Conservation (phyloP, 2,888 invertebrate genomes). For the Cryptocheilus praepositus region DNA sequence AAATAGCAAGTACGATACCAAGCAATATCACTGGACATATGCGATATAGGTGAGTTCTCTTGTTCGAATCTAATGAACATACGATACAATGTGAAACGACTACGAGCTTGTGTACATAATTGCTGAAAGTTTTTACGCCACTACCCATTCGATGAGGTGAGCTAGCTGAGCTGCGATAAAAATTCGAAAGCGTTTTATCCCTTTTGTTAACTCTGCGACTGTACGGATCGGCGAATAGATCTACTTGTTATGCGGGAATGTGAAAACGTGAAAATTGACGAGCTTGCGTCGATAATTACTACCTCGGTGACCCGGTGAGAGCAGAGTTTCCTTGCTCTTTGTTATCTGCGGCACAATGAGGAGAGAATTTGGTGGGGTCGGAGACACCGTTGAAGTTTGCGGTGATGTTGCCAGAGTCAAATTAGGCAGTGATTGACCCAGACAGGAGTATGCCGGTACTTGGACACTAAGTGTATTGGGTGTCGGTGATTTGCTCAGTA, state of each 20-base stretch:
- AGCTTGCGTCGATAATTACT: constrained; percentile 45
- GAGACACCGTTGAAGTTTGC: constrained; percentile 72
- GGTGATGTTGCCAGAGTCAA: constrained; percentile 76
- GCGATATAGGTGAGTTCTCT: no score
- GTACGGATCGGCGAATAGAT: no score
- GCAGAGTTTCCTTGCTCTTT: constrained; percentile 72
- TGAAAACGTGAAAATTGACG: neutral
- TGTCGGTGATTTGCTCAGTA: constrained; percentile 76
- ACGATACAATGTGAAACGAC: neutral
- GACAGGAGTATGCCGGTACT: constrained; percentile 78
- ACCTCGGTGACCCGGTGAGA: constrained; percentile 74
- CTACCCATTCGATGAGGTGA: neutral
- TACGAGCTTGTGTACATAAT: neutral
- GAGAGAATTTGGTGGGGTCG: constrained; percentile 73
- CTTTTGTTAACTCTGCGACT: no score
- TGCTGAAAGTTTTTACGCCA: neutral
- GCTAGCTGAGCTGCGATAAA: no score
- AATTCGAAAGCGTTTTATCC: no score
- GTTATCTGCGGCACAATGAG: constrained; percentile 75
- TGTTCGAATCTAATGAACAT: no score
- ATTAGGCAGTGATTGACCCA: constrained; percentile 90
- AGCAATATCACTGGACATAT: no score
- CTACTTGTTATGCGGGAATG: no score
- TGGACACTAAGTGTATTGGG: constrained; percentile 87
- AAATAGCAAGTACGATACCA: no score